Evolutionary conservation across 2,888 invertebrate genomes (phyloP).

Genomic region (Xylota sylvarum): DNA sequence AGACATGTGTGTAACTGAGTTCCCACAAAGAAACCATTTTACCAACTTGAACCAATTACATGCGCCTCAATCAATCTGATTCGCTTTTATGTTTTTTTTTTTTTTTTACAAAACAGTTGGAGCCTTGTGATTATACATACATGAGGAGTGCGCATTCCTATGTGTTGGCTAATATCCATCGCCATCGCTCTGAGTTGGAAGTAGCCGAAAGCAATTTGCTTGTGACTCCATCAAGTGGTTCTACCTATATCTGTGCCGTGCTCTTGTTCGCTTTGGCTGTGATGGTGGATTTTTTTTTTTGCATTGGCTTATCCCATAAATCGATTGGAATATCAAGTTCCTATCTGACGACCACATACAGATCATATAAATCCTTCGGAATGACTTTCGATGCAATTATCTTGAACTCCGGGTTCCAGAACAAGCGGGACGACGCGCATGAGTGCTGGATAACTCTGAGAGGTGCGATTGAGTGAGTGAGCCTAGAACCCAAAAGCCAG

Average conservation of each 20-base stretch:
- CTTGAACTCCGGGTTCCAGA: conserved; percentile 51
- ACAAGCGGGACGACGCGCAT: conserved; percentile 9
- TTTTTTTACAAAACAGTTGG: conserved; percentile 16
- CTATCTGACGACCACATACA: conserved; percentile 69
- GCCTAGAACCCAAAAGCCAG: conserved; percentile 56
- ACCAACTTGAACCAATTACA: conserved; percentile 50
- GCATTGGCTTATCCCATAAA: conserved; percentile 64
- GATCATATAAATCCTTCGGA: conserved; percentile 72
- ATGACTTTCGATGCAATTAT: conserved; percentile 75
- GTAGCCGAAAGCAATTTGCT: conserved; percentile 67
- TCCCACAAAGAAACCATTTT: background rate
- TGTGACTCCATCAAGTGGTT: conserved; percentile 31
- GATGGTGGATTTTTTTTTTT: conserved; percentile 39
- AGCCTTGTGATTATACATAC: conserved; percentile 28
- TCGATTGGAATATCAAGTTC: conserved; percentile 75
- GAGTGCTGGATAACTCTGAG: conserved; percentile 5
- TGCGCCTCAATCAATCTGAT: conserved; percentile 58
- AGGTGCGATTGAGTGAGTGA: conserved; percentile 60
- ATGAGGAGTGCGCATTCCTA: too few relatives aligned
- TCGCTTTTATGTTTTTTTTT: conserved; percentile 13
- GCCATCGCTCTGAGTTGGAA: conserved; percentile 26
- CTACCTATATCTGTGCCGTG: conserved; percentile 19
- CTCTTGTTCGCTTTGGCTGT: conserved; percentile 26
- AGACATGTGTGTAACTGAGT: conserved; percentile 6
- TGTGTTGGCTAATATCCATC: conserved; percentile 19